Evolutionary conservation across 2,797 vertebrate species (phyloP).

Genomic region (Bryconaethiops microstoma): DNA sequence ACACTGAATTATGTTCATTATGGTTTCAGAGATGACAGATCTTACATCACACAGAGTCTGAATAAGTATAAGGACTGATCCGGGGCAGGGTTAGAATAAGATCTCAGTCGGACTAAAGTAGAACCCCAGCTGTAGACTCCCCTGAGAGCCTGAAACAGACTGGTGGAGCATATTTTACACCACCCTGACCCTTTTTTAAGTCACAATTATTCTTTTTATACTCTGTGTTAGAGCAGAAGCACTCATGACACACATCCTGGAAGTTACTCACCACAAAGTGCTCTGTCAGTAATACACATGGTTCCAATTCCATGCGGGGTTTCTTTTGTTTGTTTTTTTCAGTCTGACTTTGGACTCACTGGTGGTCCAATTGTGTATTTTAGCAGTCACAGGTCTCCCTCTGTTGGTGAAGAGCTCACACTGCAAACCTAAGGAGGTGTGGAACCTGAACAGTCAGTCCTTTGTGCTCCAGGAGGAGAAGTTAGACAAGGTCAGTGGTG

Average conservation of each 20-base stretch:
- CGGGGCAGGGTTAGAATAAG: not conserved
- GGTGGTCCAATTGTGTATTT: not conserved
- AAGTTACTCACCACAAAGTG: constrained; percentile 48
- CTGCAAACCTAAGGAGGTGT: not conserved
- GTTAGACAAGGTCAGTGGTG: constrained; percentile 33
- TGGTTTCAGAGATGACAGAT: too few relatives aligned
- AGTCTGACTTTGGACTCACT: not conserved
- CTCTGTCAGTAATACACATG: constrained; percentile 31
- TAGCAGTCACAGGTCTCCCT: constrained; percentile 15
- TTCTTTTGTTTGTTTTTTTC: not conserved
- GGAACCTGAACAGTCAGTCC: constrained; percentile 14
- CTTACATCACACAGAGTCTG: too few relatives aligned
- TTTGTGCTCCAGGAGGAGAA: constrained; percentile 21
- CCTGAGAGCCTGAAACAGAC: not conserved
- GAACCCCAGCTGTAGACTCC: constrained; percentile 33
- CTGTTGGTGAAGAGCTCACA: constrained; percentile 1
- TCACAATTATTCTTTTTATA: not conserved
- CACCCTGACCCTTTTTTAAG: constrained; percentile 2
- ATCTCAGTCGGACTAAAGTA: constrained; percentile 60
- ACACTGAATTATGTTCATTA: too few relatives aligned
- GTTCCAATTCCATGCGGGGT: constrained; percentile 21
- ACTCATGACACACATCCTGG: constrained; percentile 54
- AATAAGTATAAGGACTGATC: too few relatives aligned
- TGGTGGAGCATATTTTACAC: not conserved
- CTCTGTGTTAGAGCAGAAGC: constrained; percentile 33